Conservation (phyloP, 2,113 vertebrate species). For the Gnathonemus echidnorhynchus region DNA sequence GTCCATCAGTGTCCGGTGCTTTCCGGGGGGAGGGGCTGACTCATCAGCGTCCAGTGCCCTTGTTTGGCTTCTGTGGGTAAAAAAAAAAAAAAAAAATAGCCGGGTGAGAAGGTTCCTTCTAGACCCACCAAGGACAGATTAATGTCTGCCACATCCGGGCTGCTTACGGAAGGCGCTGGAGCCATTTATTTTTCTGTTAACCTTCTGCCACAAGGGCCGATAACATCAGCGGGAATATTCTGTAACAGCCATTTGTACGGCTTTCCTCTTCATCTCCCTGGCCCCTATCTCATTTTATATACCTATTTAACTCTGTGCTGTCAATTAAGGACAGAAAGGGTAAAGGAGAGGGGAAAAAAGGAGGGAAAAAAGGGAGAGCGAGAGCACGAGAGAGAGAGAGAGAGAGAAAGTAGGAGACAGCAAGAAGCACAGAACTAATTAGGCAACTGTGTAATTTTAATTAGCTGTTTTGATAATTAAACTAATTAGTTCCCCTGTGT, state of each 20-base stretch:
- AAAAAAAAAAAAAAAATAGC: constrained; percentile 23
- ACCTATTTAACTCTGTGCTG: constrained; percentile 97
- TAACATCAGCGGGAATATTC: constrained; percentile 79
- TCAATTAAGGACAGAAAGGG: constrained; percentile 85
- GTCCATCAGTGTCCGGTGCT: background rate
- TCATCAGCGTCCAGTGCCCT: background rate
- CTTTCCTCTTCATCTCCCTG: constrained; percentile 36
- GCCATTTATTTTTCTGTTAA: constrained; percentile 83
- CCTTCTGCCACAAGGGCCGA: constrained; percentile 72
- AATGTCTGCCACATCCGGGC: constrained; percentile 74
- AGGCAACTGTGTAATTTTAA: constrained; percentile 99
- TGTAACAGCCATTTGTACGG: constrained; percentile 60
- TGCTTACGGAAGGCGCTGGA: constrained; percentile 72
- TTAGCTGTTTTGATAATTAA: constrained; percentile 99
- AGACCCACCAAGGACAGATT: constrained; percentile 69
- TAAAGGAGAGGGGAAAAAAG: constrained; percentile 65
- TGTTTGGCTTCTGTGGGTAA: constrained; percentile 53
- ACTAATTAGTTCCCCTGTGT: constrained; percentile 99
- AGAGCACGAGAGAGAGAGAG: constrained; percentile 45
- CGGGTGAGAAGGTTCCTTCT: constrained; percentile 56
- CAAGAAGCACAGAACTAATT: constrained; percentile 99
- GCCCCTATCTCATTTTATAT: constrained; percentile 61
- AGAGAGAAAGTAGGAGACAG: constrained; percentile 80
- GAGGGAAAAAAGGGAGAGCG: constrained; percentile 47
- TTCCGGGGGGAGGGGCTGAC: background rate